Evolutionary conservation across 1,140 invertebrate genomes (phyloP).

Genomic region (Halyomorpha halys): DNA sequence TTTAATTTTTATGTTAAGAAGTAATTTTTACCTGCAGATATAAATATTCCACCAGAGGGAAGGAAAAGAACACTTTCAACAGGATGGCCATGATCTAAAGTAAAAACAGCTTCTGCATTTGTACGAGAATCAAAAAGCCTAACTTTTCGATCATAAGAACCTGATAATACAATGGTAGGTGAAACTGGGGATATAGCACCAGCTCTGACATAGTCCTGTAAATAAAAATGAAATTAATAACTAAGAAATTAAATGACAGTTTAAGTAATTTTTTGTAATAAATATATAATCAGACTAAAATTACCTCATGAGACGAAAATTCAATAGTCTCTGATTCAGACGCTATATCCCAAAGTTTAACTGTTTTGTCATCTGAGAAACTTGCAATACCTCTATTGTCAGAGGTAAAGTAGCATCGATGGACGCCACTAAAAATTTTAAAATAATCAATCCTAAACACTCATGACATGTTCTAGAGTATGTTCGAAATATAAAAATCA

Average conservation of each 20-base stretch:
- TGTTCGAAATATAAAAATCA: too few species aligned
- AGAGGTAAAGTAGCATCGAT: slow-evolving; percentile 70
- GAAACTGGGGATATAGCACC: slow-evolving; percentile 66
- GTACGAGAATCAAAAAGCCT: slow-evolving; percentile 81
- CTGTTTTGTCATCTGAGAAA: slow-evolving; percentile 89
- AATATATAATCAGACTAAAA: slow-evolving; percentile 21
- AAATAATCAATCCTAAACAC: neutral
- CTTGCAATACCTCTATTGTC: slow-evolving; percentile 71
- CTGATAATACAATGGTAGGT: slow-evolving; percentile 66
- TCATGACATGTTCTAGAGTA: too few species aligned
- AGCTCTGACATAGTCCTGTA: slow-evolving; percentile 67
- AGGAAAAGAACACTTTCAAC: slow-evolving; percentile 85
- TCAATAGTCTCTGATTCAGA: slow-evolving; percentile 55
- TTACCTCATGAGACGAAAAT: slow-evolving; percentile 57
- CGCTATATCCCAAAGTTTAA: slow-evolving; percentile 80
- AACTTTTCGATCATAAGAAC: slow-evolving; percentile 87
- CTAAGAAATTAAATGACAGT: neutral
- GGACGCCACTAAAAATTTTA: slow-evolving; percentile 51
- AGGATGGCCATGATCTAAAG: slow-evolving; percentile 77
- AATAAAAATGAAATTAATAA: slow-evolving; percentile 19
- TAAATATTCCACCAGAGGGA: slow-evolving; percentile 78
- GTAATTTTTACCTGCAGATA: slow-evolving; percentile 60
- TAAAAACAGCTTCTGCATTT: slow-evolving; percentile 54
- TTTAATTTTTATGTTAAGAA: neutral
- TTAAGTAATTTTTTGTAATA: neutral